These are phyloP conservation scores for Acleris literana DNA, from an alignment of 2,888 invertebrate genomes.

Conservation along the genomic window DNA sequence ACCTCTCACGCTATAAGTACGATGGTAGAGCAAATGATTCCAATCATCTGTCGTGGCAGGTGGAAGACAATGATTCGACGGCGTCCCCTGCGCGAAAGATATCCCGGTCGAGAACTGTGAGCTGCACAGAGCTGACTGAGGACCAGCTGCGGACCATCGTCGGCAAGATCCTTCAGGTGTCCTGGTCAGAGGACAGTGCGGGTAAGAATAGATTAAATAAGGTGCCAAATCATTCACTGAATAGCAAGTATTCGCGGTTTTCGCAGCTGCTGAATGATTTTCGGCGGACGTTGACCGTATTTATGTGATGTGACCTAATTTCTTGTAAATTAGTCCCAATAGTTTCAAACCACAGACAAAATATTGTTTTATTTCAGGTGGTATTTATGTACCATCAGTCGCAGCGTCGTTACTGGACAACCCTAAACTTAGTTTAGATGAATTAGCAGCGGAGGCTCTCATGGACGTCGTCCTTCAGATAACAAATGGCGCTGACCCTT, in stretches of 20 bases:
- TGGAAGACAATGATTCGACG: conserved; percentile 79
- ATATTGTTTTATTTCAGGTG: conserved; percentile 59
- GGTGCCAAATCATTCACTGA: too few relatives aligned
- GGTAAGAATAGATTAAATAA: conserved; percentile 54
- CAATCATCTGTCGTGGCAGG: conserved; percentile 52
- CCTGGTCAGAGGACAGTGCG: conserved; percentile 86
- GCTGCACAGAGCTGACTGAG: conserved; percentile 84
- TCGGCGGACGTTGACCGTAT: too few relatives aligned
- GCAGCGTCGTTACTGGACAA: conserved; percentile 82
- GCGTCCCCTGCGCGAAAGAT: conserved; percentile 75
- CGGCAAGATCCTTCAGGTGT: conserved; percentile 88
- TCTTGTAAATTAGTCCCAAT: too few relatives aligned
- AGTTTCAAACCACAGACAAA: too few relatives aligned
- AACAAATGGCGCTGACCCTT: conserved; percentile 81
- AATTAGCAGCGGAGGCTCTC: conserved; percentile 86
- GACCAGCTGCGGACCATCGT: conserved; percentile 86
- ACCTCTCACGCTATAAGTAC: too few relatives aligned
- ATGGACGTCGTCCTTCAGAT: conserved; percentile 86
- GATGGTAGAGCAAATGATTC: too few relatives aligned
- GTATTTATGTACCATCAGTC: conserved; percentile 83
- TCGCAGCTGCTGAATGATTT: too few relatives aligned
- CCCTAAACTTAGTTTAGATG: conserved; percentile 74
- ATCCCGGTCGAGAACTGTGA: conserved; percentile 72
- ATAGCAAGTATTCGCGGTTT: too few relatives aligned
- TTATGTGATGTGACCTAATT: too few relatives aligned